Conservation (phyloP, 1,140 invertebrate genomes). For the Palaemon carinicauda region DNA sequence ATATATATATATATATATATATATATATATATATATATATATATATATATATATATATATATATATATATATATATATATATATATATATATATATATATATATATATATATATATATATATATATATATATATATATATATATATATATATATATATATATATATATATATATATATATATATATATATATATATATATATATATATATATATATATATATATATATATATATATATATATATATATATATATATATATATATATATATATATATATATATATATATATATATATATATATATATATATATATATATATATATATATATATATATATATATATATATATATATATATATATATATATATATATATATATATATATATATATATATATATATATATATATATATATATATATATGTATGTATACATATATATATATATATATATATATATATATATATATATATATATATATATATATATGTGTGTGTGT, state of each 20-base stretch:
- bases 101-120: conserved; percentile 19
- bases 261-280: not conserved
- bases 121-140: conserved; percentile 19
- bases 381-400: conserved; percentile 30
- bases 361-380: conserved; percentile 29
- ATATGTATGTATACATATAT: not conserved
- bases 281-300: not conserved
- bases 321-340: conserved; percentile 9
- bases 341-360: conserved; percentile 4
- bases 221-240: conserved; percentile 7
- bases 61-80: conserved; percentile 16
- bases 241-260: not conserved
- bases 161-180: conserved; percentile 14
- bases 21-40: conserved; percentile 19
- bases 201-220: conserved; percentile 9
- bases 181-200: conserved; percentile 8
- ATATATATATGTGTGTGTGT: not conserved
- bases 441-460: not conserved
- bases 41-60: conserved; percentile 19
- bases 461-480: not conserved
- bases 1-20: not conserved
- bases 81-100: conserved; percentile 19
- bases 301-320: conserved; percentile 11
- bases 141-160: conserved; percentile 18
- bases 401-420: conserved; percentile 4